Evolutionary conservation across 2,113 vertebrate genomes (phyloP), one percentile per base, ranked within the genome.

Genomic region (Condylura cristata): DNA sequence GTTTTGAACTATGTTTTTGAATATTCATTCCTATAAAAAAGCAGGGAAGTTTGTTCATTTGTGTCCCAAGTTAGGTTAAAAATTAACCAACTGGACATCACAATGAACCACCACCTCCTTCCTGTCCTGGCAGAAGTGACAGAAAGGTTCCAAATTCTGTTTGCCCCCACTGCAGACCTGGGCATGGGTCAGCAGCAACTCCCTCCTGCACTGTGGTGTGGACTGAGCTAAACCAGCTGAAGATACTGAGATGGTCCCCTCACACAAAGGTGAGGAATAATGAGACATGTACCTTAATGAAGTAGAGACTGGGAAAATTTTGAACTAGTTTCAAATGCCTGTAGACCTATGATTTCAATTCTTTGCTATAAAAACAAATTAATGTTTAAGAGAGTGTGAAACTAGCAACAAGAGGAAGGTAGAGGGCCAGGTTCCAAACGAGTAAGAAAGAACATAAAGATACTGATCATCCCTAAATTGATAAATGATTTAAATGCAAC

Each of bases 351-450:
- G 18, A 80, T 44, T 71, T 93, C 56, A 39, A 66, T 91, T 93
- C 68, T 94, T 89, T 82, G 30, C 30, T 79, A 76, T 13, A 32
- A 90, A 74, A 68, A 48, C 39, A 89, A 94, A 86, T 39, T 75
- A 63, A 85, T 48, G 28, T 32, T 91, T 68, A 76, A 46, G 9
- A 90, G n/a, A 81, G 4, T 44, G 14, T 58, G 68, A 76, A 61
- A 10, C 72, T 65, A 86, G 13, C 13, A 89, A 71, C 14, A 91
- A 79, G 18, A 89, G 39, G 44, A 74, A 91, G 26, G 22, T 39
- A 87, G 53, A 46, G 3, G n/a, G 3, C 95, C 46, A 63, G 6
- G n/a, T 74, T 88, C 83, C 37, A 65, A 75, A 84, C 71, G 41
- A 90, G 30, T 16, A 84, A 74, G 34, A 85, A 85, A 88, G 12